Evolutionary conservation across 2,113 vertebrate species (phyloP), one percentile per base, ranked within the genome.

Genomic region (Casuarius casuarius): DNA sequence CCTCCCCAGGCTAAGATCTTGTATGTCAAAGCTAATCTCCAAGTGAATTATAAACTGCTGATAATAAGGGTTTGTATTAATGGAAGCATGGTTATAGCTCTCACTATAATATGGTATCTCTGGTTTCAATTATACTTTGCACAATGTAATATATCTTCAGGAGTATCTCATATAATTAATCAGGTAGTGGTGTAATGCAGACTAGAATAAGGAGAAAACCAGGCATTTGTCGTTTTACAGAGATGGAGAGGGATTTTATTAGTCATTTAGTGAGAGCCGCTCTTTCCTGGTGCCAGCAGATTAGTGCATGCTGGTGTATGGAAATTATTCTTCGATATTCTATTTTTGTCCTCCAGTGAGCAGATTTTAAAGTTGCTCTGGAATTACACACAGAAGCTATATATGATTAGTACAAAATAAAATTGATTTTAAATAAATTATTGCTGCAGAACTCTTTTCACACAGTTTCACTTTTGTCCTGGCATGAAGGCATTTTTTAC

Each of bases 391-490:
- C 83, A 83, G 78, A 92, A 95, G 49, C 52, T 94, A 56, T 89
- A 95, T 62, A 71, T 95, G 70, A 97, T 92, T 95, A 96, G 44
- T 28, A 66, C 58, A 56, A 96, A 96, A 83, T 85, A 90, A 95
- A 97, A 93, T 77, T 77, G 92, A 95, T 96, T 96, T 90, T 62
- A 97, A 97, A 94, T 78, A 83, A 96, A 97, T 96, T 96, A 91
- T 85, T 83, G 25, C 78, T 48, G 44, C 74, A 96, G 66, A 80
- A 40, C 31, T 94, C 84, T 89, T 91, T 91, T n/a, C 79, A 71
- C 38, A 83, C 86, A 78, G 25, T 90, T 96, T 96, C 87, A 58
- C 80, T 96, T 95, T 94, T 66, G 40, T 88, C 75, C 80, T 94
- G 51, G 35, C 75, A 73, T 93, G 54, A 95, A 87, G 75, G 58